Conservation (phyloP, 2,797 vertebrate genomes). For the Erpetoichthys calabaricus region DNA sequence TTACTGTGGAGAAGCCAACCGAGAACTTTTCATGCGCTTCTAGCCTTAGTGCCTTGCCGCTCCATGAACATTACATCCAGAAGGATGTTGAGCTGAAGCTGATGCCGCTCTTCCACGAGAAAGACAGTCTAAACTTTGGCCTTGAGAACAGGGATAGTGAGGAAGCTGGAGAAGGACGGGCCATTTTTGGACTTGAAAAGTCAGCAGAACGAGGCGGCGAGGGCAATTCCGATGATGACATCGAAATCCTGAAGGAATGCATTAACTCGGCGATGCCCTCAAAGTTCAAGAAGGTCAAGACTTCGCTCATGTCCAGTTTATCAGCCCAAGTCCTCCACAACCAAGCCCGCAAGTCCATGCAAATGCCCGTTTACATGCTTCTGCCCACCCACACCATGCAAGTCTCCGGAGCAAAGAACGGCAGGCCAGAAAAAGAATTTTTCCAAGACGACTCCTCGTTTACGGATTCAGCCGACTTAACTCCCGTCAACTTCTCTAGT, state of each 20-base stretch:
- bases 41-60: conserved; percentile 84
- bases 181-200: conserved; percentile 19
- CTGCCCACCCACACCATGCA: conserved; percentile 66
- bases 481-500: conserved; percentile 79
- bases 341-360: conserved; percentile 57
- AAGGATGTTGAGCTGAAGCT: conserved; percentile 93
- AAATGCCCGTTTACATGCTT: conserved; percentile 84
- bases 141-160: conserved; percentile 45
- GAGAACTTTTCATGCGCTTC: conserved; percentile 98
- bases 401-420: conserved; percentile 41
- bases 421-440: conserved; percentile 49
- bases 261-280: conserved; percentile 90
- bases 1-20: conserved; percentile 90
- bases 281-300: conserved; percentile 75
- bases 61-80: conserved; percentile 89
- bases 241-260: conserved; percentile 89
- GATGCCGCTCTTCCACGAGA: conserved; percentile 73
- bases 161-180: conserved; percentile 46
- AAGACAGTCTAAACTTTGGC: conserved; percentile 48
- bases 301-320: conserved; percentile 61
- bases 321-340: conserved; percentile 57
- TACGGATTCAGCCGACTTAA: conserved; percentile 79
- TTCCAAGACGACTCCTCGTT: conserved; percentile 71
- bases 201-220: conserved; percentile 59
- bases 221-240: conserved; percentile 71